Evolutionary conservation across 2,797 vertebrate genomes (phyloP).

Genomic region (Bucorvus abyssinicus): DNA sequence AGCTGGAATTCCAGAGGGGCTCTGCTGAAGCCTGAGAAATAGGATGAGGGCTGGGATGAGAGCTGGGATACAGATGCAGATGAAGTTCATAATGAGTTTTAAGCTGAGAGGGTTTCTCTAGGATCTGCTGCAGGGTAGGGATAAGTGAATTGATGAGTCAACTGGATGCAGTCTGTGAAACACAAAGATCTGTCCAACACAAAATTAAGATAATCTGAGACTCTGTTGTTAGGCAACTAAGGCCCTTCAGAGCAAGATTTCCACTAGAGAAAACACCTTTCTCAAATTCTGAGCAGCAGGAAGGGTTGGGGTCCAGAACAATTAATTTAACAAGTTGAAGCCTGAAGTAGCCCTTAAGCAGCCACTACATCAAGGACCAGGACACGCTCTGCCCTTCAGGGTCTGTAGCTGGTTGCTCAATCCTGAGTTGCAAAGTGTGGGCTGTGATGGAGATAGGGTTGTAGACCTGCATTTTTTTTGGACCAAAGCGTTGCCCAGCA

Average conservation of each 20-base stretch:
- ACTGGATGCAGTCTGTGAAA: not conserved
- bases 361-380: too few relatives aligned
- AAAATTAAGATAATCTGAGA: not conserved
- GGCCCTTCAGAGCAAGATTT: not conserved
- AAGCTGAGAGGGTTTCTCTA: not conserved
- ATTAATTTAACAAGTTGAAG: not conserved
- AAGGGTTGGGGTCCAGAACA: not conserved
- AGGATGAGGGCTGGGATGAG: not conserved
- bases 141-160: not conserved
- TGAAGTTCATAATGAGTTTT: not conserved
- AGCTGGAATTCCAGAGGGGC: not conserved
- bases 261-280: not conserved
- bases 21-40: not conserved
- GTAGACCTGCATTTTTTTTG: fast-evolving
- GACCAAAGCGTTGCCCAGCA: not conserved
- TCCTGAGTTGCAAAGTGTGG: not conserved
- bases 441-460: not conserved
- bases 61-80: too few relatives aligned
- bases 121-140: not conserved
- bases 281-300: not conserved
- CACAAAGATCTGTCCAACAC: not conserved
- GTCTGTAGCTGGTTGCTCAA: not conserved
- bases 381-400: not conserved
- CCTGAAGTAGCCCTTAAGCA: not conserved
- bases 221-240: not conserved